Percentiles rank a stretch among this genome's conserved stretches.
phyloP scores from a whole-genome alignment of 1,140 invertebrate genomes.

The Acromyrmex echinatior region DNA sequence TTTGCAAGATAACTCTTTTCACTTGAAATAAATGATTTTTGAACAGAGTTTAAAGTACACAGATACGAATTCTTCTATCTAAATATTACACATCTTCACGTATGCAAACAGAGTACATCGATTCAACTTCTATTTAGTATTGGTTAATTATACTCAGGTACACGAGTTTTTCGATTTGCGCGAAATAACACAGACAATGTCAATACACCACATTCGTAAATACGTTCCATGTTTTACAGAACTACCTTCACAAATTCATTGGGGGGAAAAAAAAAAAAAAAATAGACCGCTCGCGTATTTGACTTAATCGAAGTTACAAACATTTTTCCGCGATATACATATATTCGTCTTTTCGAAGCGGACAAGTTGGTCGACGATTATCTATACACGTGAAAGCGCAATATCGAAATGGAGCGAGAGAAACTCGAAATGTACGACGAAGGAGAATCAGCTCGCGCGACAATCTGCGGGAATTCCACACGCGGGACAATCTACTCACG shows the following conservation, averaged over 20 bases:
- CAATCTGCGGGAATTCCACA: slow-evolving; percentile 22
- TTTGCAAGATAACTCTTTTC: not conserved
- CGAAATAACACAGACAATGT: not conserved
- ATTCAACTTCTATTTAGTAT: not conserved
- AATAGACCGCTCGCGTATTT: not conserved
- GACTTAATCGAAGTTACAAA: slow-evolving; percentile 10
- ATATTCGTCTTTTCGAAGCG: not conserved
- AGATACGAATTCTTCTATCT: not conserved
- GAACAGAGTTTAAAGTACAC: not conserved
- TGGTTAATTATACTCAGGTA: slow-evolving; percentile 14
- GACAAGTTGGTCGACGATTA: slow-evolving; percentile 24
- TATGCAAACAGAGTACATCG: not conserved
- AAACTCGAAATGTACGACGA: not conserved
- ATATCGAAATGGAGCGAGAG: slow-evolving; percentile 43
- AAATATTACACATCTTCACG: slow-evolving; percentile 27
- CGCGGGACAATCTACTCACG: slow-evolving; percentile 41
- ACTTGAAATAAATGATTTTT: not conserved
- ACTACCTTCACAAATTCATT: no score
- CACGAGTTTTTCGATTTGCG: slow-evolving; percentile 13
- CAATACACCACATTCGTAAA: not conserved
- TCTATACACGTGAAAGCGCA: slow-evolving; percentile 55
- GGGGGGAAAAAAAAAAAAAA: not conserved
- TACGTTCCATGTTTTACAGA: no score
- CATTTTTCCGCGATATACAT: not conserved
- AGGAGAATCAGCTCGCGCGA: slow-evolving; percentile 25